Evolutionary conservation across 2,888 invertebrate species (phyloP).

Genomic region (Anoncus sp.): DNA sequence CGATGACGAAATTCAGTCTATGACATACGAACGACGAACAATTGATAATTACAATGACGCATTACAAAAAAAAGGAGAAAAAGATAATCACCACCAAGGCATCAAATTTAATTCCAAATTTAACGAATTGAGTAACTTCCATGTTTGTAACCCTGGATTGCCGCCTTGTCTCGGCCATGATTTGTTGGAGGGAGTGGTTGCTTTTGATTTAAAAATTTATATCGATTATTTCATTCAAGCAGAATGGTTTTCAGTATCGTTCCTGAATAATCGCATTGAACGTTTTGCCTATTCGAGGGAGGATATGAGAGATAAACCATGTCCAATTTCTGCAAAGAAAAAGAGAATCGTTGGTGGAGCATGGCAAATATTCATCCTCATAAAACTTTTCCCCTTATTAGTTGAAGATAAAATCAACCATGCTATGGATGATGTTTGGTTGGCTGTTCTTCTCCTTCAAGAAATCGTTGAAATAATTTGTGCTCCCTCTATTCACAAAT

Average conservation of each 20-base stretch:
- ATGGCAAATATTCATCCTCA: too few relatives aligned
- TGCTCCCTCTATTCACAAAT: conserved; percentile 51
- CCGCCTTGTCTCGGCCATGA: conserved; percentile 73
- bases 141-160: conserved; percentile 70
- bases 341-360: too few relatives aligned
- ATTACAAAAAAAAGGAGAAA: conserved; percentile 4
- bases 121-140: too few relatives aligned
- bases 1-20: conserved; percentile 5
- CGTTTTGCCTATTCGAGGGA: conserved; percentile 45
- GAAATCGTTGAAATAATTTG: conserved; percentile 58
- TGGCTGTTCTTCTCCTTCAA: conserved; percentile 37
- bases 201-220: conserved; percentile 64
- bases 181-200: conserved; percentile 68
- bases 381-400: too few relatives aligned
- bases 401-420: too few relatives aligned
- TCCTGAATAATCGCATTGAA: conserved; percentile 34
- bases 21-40: conserved; percentile 17
- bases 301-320: conserved; percentile 50
- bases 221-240: conserved; percentile 58
- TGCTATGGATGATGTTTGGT: too few relatives aligned
- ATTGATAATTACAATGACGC: conserved; percentile 13
- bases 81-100: conserved; percentile 59
- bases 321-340: conserved; percentile 3
- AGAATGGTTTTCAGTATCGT: too few relatives aligned
- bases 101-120: conserved; percentile 69